Evolutionary conservation across 2,888 invertebrate species (phyloP), one percentile per base, ranked within the genome.

Genomic region (Drosophila subquinaria): DNA sequence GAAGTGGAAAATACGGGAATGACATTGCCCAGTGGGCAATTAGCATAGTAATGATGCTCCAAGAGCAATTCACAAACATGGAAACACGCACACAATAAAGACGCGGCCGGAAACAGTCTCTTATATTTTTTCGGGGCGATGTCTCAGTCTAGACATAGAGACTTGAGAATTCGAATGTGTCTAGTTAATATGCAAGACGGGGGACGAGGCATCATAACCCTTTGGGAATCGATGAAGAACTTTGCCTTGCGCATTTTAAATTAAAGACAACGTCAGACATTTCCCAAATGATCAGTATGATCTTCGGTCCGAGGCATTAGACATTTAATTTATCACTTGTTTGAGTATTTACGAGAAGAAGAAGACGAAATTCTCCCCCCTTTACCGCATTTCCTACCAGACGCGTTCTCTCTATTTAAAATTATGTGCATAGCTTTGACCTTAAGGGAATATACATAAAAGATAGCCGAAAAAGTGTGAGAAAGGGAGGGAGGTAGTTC

Each of bases 261-360:
- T 79, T 62, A 56, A 56, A 59, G 42, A 75, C 50, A 48, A 61
- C 42, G 63, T 73, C 63, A 73, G 70, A 74, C 75, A 47, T 63
- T 74, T 63, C 40, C 75, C 79, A 60, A 79, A 66, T 74, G 75
- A 66, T 69, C 60, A 53, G 79, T 63, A 60, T 76, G 79, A 79
- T 79, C 79, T 74, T 70, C 70, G 76, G 74, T 55, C 64, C 42
- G 52, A n/a, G 61, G 66, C 76, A 86, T 88, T 73, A 84, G 76
- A 72, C 81, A 72, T 71, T 70, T 86, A 86, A 84, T 84, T 84
- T 84, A 84, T 84, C 73, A 81, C 89, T 73, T 69, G 45, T 59
- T 23, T 13, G 36, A 20, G 17, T 20, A 36, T 50, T 13, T 45
- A 35, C 67, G 43, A 42, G 36, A 36, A 17, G 36, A 43, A 8